phyloP scores from a whole-genome alignment of 2,113 vertebrate species.

The Percopsis transmontana region DNA sequence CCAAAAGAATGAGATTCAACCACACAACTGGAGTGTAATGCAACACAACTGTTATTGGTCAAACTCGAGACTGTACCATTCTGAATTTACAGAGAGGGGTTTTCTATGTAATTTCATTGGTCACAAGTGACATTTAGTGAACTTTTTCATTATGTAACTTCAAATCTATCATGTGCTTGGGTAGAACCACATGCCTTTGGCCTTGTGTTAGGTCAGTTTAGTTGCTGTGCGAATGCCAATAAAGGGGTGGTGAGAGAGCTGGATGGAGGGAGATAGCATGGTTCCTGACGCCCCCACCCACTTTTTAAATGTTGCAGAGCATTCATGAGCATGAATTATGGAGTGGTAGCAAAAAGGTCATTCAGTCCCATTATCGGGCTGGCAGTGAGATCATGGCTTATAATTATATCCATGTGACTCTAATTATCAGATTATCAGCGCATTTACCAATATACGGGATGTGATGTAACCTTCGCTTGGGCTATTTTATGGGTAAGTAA shows the following conservation, averaged over 20 bases:
- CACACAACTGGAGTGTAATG: too few species aligned
- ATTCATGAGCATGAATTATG: too few species aligned
- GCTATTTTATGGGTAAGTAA: neutral
- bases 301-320: too few species aligned
- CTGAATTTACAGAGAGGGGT: neutral
- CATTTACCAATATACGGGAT: neutral
- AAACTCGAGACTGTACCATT: neutral
- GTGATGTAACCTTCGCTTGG: constrained; percentile 7
- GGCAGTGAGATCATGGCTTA: constrained; percentile 1
- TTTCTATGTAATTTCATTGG: constrained; percentile 7
- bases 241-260: neutral
- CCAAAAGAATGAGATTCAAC: neutral
- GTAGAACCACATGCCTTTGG: constrained; percentile 16
- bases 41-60: neutral
- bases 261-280: neutral
- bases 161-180: constrained; percentile 34
- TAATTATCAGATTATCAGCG: constrained; percentile 1
- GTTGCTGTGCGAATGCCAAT: constrained; percentile 13
- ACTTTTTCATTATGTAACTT: constrained; percentile 44
- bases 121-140: constrained; percentile 35
- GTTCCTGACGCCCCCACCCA: neutral
- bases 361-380: too few species aligned
- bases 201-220: constrained; percentile 26
- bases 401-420: neutral
- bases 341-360: too few species aligned